Conservation (phyloP, 2,797 vertebrate species). For the Benthosema pterotum region DNA sequence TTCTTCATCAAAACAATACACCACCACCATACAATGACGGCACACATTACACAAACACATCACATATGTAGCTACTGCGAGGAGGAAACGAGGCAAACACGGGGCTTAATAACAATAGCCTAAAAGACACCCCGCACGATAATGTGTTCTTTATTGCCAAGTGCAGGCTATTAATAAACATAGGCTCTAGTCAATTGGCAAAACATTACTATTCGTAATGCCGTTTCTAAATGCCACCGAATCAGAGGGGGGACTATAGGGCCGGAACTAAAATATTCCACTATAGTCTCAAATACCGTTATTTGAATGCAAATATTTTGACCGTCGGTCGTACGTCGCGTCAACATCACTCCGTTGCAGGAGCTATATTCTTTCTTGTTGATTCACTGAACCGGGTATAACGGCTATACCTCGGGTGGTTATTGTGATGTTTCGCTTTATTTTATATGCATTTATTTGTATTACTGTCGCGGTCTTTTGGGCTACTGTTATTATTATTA, state of each 20-base stretch:
- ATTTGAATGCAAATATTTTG: constrained; percentile 55
- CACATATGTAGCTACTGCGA: constrained; percentile 43
- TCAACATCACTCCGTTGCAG: constrained; percentile 27
- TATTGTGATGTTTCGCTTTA: constrained; percentile 51
- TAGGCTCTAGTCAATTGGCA: constrained; percentile 23
- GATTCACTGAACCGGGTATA: constrained; percentile 23
- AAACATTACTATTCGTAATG: constrained; percentile 23
- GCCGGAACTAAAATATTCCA: constrained; percentile 36
- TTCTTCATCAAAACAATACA: constrained; percentile 68
- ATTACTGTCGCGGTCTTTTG: constrained; percentile 41
- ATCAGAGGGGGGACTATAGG: constrained; percentile 39
- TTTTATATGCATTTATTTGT: too few relatives aligned
- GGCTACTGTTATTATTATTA: constrained; percentile 13
- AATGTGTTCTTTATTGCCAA: constrained; percentile 23
- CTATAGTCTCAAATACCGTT: constrained; percentile 34
- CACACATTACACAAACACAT: constrained; percentile 66
- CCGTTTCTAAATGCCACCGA: constrained; percentile 56
- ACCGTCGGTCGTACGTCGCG: constrained; percentile 48
- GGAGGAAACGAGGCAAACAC: constrained; percentile 28
- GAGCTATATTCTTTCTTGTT: constrained; percentile 32
- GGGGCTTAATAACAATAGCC: constrained; percentile 27
- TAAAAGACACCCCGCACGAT: too few relatives aligned
- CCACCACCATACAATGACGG: constrained; percentile 67
- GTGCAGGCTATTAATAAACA: constrained; percentile 43
- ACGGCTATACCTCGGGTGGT: too few relatives aligned